Percentiles rank a stretch among this genome's conserved stretches.
Evolutionary conservation across 2,113 vertebrate genomes (phyloP).

Genomic region (Mormoops blainvillei): DNA sequence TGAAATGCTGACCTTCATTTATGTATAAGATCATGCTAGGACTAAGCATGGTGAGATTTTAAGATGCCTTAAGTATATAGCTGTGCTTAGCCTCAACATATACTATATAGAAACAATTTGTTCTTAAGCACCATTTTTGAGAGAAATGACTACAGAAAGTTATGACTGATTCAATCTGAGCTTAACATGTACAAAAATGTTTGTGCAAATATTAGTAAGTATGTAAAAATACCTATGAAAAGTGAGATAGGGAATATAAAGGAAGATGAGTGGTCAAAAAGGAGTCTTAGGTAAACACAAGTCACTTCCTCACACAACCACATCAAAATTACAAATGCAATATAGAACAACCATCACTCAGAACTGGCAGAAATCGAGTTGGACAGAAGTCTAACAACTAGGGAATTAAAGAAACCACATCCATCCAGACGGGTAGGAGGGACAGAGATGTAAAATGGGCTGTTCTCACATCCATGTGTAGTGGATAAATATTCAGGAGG

Average conservation of each 20-base stretch:
- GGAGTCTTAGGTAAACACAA: too few species aligned
- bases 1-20: neutral
- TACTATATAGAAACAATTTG: neutral
- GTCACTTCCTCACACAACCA: too few species aligned
- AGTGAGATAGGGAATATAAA: neutral
- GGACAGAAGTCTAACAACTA: too few species aligned
- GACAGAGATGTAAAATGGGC: too few species aligned
- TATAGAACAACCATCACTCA: too few species aligned
- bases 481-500: too few species aligned
- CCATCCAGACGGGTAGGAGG: too few species aligned
- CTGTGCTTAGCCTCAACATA: neutral
- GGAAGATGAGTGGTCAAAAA: neutral
- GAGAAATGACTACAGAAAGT: neutral
- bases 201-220: neutral
- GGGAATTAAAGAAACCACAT: too few species aligned
- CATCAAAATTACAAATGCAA: too few species aligned
- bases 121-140: neutral
- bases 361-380: too few species aligned
- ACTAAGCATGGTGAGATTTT: neutral
- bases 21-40: neutral
- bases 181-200: neutral
- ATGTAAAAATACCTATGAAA: neutral
- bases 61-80: neutral
- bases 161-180: neutral
- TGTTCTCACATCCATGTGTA: too few species aligned